Evolutionary conservation across 2,888 invertebrate genomes (phyloP), one percentile per base, ranked within the genome.

Genomic region (Drosophila cognata): DNA sequence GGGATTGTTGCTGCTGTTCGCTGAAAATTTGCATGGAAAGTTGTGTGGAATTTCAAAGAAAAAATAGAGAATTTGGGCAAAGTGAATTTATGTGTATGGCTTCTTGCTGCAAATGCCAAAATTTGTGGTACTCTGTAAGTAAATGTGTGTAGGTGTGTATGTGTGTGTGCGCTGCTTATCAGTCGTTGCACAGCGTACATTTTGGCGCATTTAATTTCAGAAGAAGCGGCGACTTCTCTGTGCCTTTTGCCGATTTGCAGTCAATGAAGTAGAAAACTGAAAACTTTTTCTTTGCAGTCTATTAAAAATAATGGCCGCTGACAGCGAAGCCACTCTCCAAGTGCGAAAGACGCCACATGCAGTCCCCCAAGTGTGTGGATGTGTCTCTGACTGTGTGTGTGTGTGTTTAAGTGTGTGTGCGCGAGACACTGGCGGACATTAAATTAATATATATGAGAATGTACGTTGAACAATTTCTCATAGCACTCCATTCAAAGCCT

Each of bases 191-290:
- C 85, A 85, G 85, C 80, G 78, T 71, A 67, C 89, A 74, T 76
- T 89, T 85, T 74, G 84, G 71, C 77, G 88, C 88, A 89, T 81
- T 89, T 85, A 80, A 85, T 89, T 88, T 88, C 71, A 69, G 74
- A 65, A 69, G 63, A 43, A 65, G 52, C 33, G 69, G 57, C 67
- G 36, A 61, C 53, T 29, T 57, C 59, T 69, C 68, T 51, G 68
- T 72, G 81, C 68, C 77, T 81, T 79, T 75, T 77, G 52, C 77
- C 90, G 87, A 88, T 89, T 88, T 70, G 79, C 69, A 82, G 82
- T 86, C 90, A 84, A 90, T 88, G 89, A 84, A 88, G 90, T 75
- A 79, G 82, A 88, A 88, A 88, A 89, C 88, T 90, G 82, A 88
- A 88, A 88, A 84, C 87, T 90, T 88, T 85, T 90, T 78, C 79